Base-by-base conservation (phyloP, 2,888 invertebrate genomes). In the Melanostoma mellinum region DNA sequence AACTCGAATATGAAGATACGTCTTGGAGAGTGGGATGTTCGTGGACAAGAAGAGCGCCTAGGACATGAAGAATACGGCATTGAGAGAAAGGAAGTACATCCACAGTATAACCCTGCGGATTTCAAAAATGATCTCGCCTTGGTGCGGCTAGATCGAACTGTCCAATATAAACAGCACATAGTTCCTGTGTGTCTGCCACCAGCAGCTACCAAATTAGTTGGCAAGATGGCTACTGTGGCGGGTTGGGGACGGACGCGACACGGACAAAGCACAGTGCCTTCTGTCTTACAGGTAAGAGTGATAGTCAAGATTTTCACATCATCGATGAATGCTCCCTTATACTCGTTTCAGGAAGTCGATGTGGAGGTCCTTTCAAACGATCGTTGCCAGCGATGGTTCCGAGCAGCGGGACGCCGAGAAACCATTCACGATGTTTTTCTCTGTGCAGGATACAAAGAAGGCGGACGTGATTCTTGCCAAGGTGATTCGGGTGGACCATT, bases 231-330 rank as follows among this genome's bases (percentile, higher is more conserved):
- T 52, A 97, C 97, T 0, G 98, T 98, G 0, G 97, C 96, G 0
- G 98, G 98, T 0, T 98, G 98, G 98, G 98, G 98, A 0, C 92
- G 98, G 33, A 97, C 97, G 0, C 92, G 97, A 55, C 97, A 97
- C 88, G 97, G 97, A 40, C 95, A 96, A 91, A 95, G 94, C 86
- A 96, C 97, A 0, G 97, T 97, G 5, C 97, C 97, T 1, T 95
- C 97, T 0, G 95, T 97, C 6, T 92, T 98, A 80, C 96, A 95
- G 92, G 93, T 93, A 87, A 86, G 30, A 50, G n/a, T 35, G 0
- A 0, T 3, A 8, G 4, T 3, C 10, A 20, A 8, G 1, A 30
- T 30, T 6, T 5, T 10, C 1, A 68, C 8, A 8, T 68, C 8
- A 9, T 9, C 6, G 0, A 6, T 3, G 9, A 10, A 20, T 56